These are phyloP conservation scores for Nicator chloris DNA, from an alignment of 2,113 vertebrate species.

Conservation along the genomic window DNA sequence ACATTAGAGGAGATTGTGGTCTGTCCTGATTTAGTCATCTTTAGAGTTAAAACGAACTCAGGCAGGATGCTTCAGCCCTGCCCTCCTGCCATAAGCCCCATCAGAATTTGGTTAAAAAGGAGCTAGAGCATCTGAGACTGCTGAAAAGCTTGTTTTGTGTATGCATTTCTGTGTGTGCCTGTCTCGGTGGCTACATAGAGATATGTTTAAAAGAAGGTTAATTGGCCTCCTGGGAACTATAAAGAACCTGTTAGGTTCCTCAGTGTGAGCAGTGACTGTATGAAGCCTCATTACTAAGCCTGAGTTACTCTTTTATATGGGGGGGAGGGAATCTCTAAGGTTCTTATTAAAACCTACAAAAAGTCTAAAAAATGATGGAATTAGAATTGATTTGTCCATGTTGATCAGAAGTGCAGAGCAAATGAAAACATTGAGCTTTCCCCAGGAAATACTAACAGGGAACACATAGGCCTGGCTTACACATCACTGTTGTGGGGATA, in stretches of 20 bases:
- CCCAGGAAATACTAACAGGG: background rate
- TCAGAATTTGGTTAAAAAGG: conserved; percentile 29
- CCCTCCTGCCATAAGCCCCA: background rate
- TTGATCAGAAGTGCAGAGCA: conserved; percentile 12
- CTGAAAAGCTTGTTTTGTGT: background rate
- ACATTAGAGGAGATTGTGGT: background rate
- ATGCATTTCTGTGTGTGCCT: background rate
- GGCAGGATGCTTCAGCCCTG: background rate
- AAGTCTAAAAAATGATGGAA: conserved; percentile 31
- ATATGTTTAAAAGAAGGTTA: conserved; percentile 59
- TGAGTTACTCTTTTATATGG: conserved; percentile 27
- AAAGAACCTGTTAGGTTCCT: conserved; percentile 52
- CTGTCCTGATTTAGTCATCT: background rate
- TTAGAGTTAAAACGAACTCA: background rate
- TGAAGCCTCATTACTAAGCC: conserved; percentile 57
- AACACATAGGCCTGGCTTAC: background rate
- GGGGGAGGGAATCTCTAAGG: conserved; percentile 63
- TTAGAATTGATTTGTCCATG: conserved; percentile 9
- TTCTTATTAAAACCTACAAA: conserved; percentile 70
- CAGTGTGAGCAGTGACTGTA: background rate
- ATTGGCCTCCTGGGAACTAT: conserved; percentile 55
- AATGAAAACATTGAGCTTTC: conserved; percentile 5
- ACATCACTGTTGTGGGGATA: background rate
- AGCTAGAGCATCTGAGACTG: background rate
- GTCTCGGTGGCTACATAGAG: background rate